Evolutionary conservation across 2,797 vertebrate genomes (phyloP), one percentile per base, ranked within the genome.

Genomic region (Melanitta fusca): DNA sequence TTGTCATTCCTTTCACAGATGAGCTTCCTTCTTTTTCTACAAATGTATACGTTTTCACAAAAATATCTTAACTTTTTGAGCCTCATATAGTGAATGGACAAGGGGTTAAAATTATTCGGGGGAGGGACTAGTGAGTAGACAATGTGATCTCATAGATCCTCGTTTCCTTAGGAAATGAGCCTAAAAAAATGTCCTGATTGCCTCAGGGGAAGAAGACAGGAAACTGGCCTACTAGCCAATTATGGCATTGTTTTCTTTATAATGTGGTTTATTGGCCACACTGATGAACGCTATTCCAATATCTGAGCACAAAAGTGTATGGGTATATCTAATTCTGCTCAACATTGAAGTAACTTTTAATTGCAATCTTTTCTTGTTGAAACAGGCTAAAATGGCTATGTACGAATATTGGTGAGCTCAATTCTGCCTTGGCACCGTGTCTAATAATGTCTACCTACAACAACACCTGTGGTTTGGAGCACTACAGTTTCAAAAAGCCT

Each of bases 111-210:
- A 62, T 38, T 61, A 4, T 65, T 65, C 57, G 13, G 30, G 56
- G 64, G 89, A 80, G 91, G 94, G 69, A 65, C 75, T 92, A 25
- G 1, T 14, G 54, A 82, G 73, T 71, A 87, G 95, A 96, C 91
- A 96, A 91, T 78, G 75, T 92, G 93, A 93, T 96, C 96, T 94
- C 24, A 28, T 36, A 89, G 91, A 89, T 95, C 91, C 92, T 92
- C 3, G 7, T 96, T 96, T 97, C 96, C 96, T 96, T 96, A 97
- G 95, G 96, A 97, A 97, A 94, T 93, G 96, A 95, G 92, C 80
- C 93, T 74, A 5, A 71, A 72, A 94, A 93, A 94, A 56, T 79
- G 25, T 32, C 58, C 84, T 94, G 86, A 88, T 92, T 95, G 92
- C 90, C 84, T 95, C 88, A 92, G 82, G 94, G 96, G 93, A 96